phyloP scores from a whole-genome alignment of 1,140 invertebrate genomes.

The Drosophila novamexicana region DNA sequence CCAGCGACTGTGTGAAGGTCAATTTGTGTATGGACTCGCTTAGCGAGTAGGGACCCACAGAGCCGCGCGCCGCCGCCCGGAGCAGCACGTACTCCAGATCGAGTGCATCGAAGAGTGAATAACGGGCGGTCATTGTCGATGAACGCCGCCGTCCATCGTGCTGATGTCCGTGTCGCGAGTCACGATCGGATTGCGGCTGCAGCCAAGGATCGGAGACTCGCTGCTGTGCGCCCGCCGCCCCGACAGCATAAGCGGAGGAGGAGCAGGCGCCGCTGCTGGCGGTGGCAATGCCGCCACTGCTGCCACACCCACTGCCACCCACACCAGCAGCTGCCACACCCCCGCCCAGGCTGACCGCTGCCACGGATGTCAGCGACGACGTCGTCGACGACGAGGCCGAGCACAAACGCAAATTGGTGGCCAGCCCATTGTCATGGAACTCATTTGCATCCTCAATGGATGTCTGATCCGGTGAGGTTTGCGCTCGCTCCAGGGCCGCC shows the following conservation, averaged over 20 bases:
- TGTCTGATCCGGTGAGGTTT: conserved; percentile 81
- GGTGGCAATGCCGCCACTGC: conserved; percentile 58
- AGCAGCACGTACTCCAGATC: conserved; percentile 89
- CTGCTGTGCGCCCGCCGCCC: conserved; percentile 84
- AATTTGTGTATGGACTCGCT: conserved; percentile 90
- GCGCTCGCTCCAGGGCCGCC: conserved; percentile 84
- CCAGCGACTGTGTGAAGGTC: conserved; percentile 90
- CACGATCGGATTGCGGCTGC: conserved; percentile 81
- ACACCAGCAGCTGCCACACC: conserved; percentile 66
- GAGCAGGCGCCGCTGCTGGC: conserved; percentile 68
- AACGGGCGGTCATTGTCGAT: conserved; percentile 86
- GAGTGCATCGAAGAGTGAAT: conserved; percentile 89
- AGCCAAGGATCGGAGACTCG: conserved; percentile 84
- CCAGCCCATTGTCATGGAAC: conserved; percentile 79
- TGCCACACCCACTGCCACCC: conserved; percentile 49
- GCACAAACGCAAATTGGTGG: conserved; percentile 77
- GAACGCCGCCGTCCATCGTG: conserved; percentile 82
- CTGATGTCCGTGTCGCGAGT: conserved; percentile 61
- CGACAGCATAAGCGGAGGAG: conserved; percentile 79
- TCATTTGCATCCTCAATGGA: conserved; percentile 83
- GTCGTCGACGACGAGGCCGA: conserved; percentile 86
- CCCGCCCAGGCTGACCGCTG: conserved; percentile 84
- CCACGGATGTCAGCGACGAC: conserved; percentile 86
- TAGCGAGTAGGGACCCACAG: conserved; percentile 89
- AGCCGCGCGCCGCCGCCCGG: conserved; percentile 88